phyloP scores from a whole-genome alignment of 2,113 vertebrate species.

The Gambusia affinis region DNA sequence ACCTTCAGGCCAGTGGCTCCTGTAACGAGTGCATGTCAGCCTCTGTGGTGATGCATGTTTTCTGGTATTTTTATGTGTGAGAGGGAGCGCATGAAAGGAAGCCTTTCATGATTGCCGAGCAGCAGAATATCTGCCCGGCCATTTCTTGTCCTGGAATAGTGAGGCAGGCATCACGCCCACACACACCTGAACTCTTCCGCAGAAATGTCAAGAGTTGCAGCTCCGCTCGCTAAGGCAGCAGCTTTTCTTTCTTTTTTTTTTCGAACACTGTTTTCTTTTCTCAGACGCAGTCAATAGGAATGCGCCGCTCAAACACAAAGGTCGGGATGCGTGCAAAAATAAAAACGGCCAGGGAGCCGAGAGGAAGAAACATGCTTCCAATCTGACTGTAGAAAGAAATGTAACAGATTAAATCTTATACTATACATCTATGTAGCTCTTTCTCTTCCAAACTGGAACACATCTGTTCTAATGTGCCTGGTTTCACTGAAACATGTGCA shows the following conservation, averaged over 20 bases:
- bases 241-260: slow-evolving; percentile 7
- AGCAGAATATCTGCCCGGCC: slow-evolving; percentile 40
- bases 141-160: slow-evolving; percentile 51
- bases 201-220: slow-evolving; percentile 37
- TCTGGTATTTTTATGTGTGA: slow-evolving; percentile 6
- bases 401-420: background rate
- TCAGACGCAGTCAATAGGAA: slow-evolving; percentile 57
- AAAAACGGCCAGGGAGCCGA: slow-evolving; percentile 16
- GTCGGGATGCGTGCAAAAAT: slow-evolving; percentile 24
- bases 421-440: background rate
- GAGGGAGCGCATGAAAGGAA: slow-evolving; percentile 17
- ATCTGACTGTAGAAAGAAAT: background rate
- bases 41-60: background rate
- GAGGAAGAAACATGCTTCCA: background rate
- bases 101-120: slow-evolving; percentile 23
- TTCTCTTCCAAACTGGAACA: background rate
- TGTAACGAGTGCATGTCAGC: background rate
- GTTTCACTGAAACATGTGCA: too few relatives aligned
- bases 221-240: slow-evolving; percentile 12
- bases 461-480: too few relatives aligned
- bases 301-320: slow-evolving; percentile 29
- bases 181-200: slow-evolving; percentile 30
- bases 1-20: too few relatives aligned
- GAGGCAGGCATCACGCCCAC: slow-evolving; percentile 5
- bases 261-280: slow-evolving; percentile 56